Evolutionary conservation across 1,140 invertebrate genomes (phyloP), one percentile per base, ranked within the genome.

Genomic region (Atopsyche davidsoni): DNA sequence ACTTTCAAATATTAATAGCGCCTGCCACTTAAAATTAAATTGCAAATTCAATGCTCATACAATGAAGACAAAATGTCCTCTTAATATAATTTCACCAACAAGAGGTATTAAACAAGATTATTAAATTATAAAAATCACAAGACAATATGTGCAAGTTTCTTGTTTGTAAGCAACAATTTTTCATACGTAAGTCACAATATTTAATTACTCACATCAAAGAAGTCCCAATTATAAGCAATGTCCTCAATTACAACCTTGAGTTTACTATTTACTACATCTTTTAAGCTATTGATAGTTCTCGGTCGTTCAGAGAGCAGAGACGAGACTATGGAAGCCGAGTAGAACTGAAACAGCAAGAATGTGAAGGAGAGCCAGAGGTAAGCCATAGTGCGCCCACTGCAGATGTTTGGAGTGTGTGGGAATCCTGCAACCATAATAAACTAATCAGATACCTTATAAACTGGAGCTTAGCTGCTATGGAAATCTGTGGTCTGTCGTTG

Each of bases 281-380:
- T 50, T 0, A 81, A 13, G 4, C 61, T 76, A 3, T 69, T 75
- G 13, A 83, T 79, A 24, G 67, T 75, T 23, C 66, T 66, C 3
- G 73, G 69, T 23, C 72, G 69, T 22, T 76, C 69, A n/a, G 78
- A 73, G 4, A 83, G 62, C n/a, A 83, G 61, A 2, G 73, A 78
- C 6, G 79, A 77, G 2, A 83, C 81, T 51, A 83, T 78, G 58
- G 70, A 79, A 2, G 79, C 80, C 0, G 77, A 77, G 62, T 82
- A 83, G 55, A 81, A 82, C 57, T 81, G 78, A 64, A 72, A 77
- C 10, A 79, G 51, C 31, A 80, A 56, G 36, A 77, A 60, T 14
- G 74, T 72, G 63, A 79, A 79, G 0, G 79, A 17, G 25, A 79
- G 73, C 10, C 76, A 62, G 1, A 70, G 66, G 17, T 59, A 45